phyloP scores from a whole-genome alignment of 2,888 invertebrate species.

The Cosmia pyralina region DNA sequence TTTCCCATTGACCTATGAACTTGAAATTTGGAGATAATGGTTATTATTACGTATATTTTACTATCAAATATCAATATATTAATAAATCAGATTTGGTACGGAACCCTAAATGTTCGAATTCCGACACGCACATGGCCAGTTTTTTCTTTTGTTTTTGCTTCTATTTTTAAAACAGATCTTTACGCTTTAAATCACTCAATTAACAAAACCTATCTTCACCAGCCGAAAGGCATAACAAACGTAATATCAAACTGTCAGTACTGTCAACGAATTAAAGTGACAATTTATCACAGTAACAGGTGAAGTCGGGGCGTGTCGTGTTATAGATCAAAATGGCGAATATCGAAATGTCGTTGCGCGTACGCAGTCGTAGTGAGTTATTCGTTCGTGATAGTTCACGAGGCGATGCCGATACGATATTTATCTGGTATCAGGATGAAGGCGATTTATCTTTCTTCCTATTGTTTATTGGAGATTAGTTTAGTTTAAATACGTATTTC shows the following conservation, averaged over 20 bases:
- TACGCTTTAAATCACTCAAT: slow-evolving; percentile 11
- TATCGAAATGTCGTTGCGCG: slow-evolving; percentile 72
- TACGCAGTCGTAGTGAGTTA: slow-evolving; percentile 69
- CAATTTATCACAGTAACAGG: slow-evolving; percentile 58
- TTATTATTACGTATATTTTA: no score
- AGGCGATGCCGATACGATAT: slow-evolving; percentile 65
- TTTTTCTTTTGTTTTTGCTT: no score
- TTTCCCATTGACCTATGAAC: no score
- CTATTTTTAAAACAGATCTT: background rate
- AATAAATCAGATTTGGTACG: no score
- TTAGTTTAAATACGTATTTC: slow-evolving; percentile 41
- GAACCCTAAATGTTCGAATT: no score
- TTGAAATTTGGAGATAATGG: no score
- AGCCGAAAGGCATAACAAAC: slow-evolving; percentile 10
- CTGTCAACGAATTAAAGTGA: slow-evolving; percentile 43
- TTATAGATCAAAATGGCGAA: slow-evolving; percentile 67
- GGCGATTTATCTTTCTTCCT: slow-evolving; percentile 60
- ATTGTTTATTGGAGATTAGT: slow-evolving; percentile 61
- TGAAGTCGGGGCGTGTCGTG: slow-evolving; percentile 60
- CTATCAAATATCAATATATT: no score
- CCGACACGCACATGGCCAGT: no score
- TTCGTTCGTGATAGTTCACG: slow-evolving; percentile 72
- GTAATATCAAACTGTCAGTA: slow-evolving; percentile 6
- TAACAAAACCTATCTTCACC: slow-evolving; percentile 3
- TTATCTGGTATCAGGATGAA: slow-evolving; percentile 57